Evolutionary conservation across 2,113 vertebrate species (phyloP).

Genomic region (Atherinomorus stipes): DNA sequence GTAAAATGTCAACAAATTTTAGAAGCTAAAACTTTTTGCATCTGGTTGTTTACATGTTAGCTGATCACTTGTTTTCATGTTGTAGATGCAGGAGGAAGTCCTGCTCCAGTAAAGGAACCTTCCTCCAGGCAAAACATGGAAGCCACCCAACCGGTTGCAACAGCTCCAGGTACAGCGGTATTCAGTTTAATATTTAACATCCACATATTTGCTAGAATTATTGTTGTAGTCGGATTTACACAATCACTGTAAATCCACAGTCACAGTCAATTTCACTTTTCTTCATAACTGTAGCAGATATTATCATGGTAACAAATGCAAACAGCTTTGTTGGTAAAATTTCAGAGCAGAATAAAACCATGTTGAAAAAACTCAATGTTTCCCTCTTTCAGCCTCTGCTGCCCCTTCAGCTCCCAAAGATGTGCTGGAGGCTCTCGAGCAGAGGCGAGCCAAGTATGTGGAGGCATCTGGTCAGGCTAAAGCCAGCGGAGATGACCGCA

Average conservation of each 20-base stretch:
- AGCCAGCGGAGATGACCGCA: conserved; percentile 88
- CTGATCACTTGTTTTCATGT: conserved; percentile 9
- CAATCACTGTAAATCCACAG: too few species aligned
- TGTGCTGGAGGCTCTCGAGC: conserved; percentile 90
- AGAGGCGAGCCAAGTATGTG: conserved; percentile 90
- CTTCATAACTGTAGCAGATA: too few species aligned
- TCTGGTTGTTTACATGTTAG: neutral
- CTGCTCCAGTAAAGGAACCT: conserved; percentile 23
- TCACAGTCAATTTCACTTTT: too few species aligned
- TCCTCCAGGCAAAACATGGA: conserved; percentile 26
- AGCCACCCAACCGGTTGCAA: conserved; percentile 26
- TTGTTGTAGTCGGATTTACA: neutral
- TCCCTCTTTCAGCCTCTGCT: neutral
- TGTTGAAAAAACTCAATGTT: too few species aligned
- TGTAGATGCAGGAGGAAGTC: conserved; percentile 21
- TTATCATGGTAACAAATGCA: too few species aligned
- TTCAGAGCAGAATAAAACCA: neutral
- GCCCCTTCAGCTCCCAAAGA: conserved; percentile 80
- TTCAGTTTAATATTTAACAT: neutral
- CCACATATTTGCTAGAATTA: too few species aligned
- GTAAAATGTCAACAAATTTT: neutral
- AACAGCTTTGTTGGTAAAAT: conserved; percentile 2
- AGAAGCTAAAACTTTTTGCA: neutral
- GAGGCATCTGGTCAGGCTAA: conserved; percentile 90
- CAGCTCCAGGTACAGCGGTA: conserved; percentile 59